Conservation (phyloP, 2,888 invertebrate species). For the Stenolophus ochropezus region DNA sequence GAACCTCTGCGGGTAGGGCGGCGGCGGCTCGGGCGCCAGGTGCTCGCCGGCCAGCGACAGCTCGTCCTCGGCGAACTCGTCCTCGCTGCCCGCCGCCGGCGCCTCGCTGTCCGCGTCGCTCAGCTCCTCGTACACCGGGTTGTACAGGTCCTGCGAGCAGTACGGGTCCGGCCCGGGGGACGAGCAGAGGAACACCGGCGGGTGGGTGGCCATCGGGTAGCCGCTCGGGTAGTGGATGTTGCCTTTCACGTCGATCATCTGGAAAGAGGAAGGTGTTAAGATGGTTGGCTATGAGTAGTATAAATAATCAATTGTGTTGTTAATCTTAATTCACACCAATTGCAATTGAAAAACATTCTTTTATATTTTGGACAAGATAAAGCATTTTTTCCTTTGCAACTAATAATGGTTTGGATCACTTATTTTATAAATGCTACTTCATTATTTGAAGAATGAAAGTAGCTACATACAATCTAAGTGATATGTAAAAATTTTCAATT, state of each 20-base stretch:
- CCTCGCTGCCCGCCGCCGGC: constrained; percentile 83
- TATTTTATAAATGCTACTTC: too few species aligned
- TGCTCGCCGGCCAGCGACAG: constrained; percentile 77
- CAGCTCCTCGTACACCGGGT: constrained; percentile 89
- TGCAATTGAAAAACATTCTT: too few species aligned
- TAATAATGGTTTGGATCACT: too few species aligned
- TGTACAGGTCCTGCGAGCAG: constrained; percentile 79
- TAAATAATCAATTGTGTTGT: too few species aligned
- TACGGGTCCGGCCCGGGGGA: constrained; percentile 81
- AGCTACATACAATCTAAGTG: too few species aligned
- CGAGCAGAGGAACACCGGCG: constrained; percentile 83
- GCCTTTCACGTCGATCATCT: constrained; percentile 84
- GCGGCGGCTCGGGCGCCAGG: constrained; percentile 73
- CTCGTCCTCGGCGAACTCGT: constrained; percentile 91
- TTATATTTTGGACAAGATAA: too few species aligned
- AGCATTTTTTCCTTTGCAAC: too few species aligned
- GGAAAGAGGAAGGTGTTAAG: too few species aligned
- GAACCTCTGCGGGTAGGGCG: constrained; percentile 72
- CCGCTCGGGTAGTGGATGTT: constrained; percentile 78
- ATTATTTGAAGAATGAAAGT: too few species aligned
- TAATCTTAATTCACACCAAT: too few species aligned
- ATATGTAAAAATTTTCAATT: too few species aligned
- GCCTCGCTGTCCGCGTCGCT: constrained; percentile 79
- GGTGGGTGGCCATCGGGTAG: constrained; percentile 78
- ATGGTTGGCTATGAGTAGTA: too few species aligned